A percentile compares a stretch with the other conserved stretches of the same genome.
These are phyloP conservation scores for Natator depressus DNA, from an alignment of 2,113 vertebrate species.

Conservation along the genomic window DNA sequence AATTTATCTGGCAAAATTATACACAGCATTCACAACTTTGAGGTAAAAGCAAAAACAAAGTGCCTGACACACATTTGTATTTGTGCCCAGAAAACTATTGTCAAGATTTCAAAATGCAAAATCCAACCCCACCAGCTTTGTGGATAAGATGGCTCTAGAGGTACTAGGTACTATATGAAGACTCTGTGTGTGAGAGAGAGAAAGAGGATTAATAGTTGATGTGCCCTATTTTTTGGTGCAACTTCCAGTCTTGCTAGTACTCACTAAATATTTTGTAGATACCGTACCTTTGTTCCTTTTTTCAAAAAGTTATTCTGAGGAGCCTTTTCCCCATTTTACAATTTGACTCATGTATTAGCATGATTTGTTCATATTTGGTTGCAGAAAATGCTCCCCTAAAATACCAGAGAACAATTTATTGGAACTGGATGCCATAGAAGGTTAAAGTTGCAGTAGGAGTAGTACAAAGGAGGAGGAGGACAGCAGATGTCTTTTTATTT, in stretches of 20 bases:
- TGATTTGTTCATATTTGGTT: neutral
- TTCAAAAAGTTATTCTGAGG: neutral
- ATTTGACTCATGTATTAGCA: neutral
- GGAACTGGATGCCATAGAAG: neutral
- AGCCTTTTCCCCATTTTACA: neutral
- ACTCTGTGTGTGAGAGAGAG: neutral
- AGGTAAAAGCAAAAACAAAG: neutral
- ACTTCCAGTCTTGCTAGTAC: neutral
- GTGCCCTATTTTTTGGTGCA: neutral
- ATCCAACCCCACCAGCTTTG: neutral
- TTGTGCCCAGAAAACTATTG: neutral
- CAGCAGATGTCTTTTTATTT: neutral
- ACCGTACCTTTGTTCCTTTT: neutral
- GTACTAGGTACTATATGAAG: neutral
- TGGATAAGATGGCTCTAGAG: neutral
- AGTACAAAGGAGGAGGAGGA: neutral
- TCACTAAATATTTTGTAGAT: neutral
- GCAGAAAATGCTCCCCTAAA: neutral
- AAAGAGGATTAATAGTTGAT: neutral
- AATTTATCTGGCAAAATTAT: neutral
- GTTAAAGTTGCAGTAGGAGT: neutral
- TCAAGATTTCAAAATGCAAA: neutral
- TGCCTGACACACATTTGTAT: neutral
- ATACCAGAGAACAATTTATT: neutral
- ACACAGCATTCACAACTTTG: neutral